phyloP scores from a whole-genome alignment of 2,888 invertebrate species.

The Nephrocerus scutellatus region DNA sequence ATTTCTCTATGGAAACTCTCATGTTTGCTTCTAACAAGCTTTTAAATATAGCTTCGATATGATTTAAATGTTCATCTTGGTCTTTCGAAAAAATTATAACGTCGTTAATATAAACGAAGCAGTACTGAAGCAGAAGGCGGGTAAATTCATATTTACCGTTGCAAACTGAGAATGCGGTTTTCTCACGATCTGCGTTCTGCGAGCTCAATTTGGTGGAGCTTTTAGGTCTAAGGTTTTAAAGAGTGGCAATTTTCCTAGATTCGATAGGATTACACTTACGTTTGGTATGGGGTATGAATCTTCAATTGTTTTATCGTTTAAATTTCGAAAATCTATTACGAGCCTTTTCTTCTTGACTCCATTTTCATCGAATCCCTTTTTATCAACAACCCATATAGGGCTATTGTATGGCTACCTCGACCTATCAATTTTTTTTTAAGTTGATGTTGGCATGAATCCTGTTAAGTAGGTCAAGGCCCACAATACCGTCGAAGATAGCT shows the following conservation, averaged over 20 bases:
- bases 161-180: too few species aligned
- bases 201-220: background rate
- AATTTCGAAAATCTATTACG: background rate
- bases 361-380: background rate
- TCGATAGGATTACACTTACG: too few species aligned
- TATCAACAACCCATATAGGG: background rate
- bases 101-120: too few species aligned
- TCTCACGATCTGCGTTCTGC: too few species aligned
- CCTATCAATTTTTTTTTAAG: too few species aligned
- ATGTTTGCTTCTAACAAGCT: background rate
- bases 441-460: background rate
- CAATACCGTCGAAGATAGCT: background rate
- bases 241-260: background rate
- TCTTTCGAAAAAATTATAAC: too few species aligned
- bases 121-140: background rate
- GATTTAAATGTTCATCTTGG: background rate
- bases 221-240: background rate
- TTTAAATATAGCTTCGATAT: background rate
- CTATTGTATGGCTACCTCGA: too few species aligned
- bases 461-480: background rate
- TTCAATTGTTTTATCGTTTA: too few species aligned
- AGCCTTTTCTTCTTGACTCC: background rate
- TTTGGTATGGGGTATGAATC: too few species aligned
- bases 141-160: too few species aligned
- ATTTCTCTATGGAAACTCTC: background rate